Evolutionary conservation across 2,113 vertebrate species (phyloP), one percentile per base, ranked within the genome.

Genomic region (Amphilophus citrinellus): DNA sequence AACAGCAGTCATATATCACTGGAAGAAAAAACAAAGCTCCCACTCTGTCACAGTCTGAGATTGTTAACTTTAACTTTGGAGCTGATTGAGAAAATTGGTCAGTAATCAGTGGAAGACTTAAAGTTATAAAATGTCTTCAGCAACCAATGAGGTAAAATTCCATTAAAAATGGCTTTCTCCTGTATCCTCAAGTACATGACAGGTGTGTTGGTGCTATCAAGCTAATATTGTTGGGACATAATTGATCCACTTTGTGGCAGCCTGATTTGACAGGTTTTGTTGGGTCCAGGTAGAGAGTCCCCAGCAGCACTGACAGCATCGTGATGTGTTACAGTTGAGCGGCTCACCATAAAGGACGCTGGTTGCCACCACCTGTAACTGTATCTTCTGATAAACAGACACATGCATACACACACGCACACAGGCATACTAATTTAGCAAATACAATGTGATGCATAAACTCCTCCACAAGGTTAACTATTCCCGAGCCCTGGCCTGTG

Each of bases 91-190:
- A 42, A 66, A 8, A 66, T 24, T 5, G 24, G 11, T 22, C n/a
- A 24, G n/a, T 5, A 42, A 24, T 24, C 8, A 15, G 37, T 66
- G 44, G 47, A 53, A 53, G 15, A 7, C 47, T 68, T 62, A 60
- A 81, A 18, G 83, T 90, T 75, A 89, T 91, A 91, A 92, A 85
- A 82, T 73, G 56, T 89, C 68, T 27, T 87, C 83, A 50, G 61
- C 57, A 81, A 85, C 30, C 50, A 39, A 58, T 20, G 62, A 87
- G 63, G 59, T 75, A 85, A 88, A 30, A 53, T 84, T 61, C 62
- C 61, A 63, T 42, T 86, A 76, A 81, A 90, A 93, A 91, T 61
- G 80, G 82, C 61, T n/a, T 68, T 84, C 61, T 44, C 30, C 14
- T 7, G 61, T 77, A 81, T 87, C 42, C 56, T 57, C 27, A 90